Evolutionary conservation across 2,888 invertebrate species (phyloP).

Genomic region (Parasteatoda lunata): DNA sequence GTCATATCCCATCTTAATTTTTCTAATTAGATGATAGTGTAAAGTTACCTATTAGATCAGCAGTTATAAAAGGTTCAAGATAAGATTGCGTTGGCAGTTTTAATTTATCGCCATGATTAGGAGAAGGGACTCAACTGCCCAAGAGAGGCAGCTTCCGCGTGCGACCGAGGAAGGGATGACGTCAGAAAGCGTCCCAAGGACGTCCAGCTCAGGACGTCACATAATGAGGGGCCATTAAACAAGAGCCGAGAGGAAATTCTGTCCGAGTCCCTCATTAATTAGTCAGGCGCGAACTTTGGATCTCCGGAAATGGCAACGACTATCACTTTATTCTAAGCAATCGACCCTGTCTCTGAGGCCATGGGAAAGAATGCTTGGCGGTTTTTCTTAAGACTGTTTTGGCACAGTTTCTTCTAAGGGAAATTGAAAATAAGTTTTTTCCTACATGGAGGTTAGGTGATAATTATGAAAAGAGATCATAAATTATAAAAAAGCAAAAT

Average conservation of each 20-base stretch:
- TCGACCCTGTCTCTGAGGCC: conserved; percentile 37
- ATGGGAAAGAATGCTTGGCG: conserved; percentile 19
- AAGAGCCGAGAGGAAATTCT: conserved; percentile 46
- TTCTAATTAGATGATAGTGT: background rate
- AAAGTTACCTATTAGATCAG: conserved; percentile 22
- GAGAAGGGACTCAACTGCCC: background rate
- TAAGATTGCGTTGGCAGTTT: conserved; percentile 39
- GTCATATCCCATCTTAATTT: no score
- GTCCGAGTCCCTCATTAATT: conserved; percentile 34
- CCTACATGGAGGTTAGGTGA: no score
- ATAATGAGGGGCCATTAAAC: conserved; percentile 56
- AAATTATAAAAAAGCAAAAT: no score
- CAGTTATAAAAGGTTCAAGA: conserved; percentile 2
- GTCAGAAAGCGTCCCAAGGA: conserved; percentile 47
- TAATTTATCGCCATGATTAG: conserved; percentile 8
- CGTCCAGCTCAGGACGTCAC: conserved; percentile 11
- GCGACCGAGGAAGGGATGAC: conserved; percentile 12
- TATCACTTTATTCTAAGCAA: conserved; percentile 37
- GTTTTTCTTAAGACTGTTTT: no score
- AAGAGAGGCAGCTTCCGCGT: conserved; percentile 23
- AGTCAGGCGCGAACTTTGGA: conserved; percentile 20
- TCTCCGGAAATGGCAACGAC: conserved; percentile 44
- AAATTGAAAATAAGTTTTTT: no score
- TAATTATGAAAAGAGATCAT: no score
- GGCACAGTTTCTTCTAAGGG: no score